Percentiles rank a stretch among this genome's conserved stretches.
Evolutionary conservation across 2,113 vertebrate genomes (phyloP).

Genomic region (Indicator maculatus): DNA sequence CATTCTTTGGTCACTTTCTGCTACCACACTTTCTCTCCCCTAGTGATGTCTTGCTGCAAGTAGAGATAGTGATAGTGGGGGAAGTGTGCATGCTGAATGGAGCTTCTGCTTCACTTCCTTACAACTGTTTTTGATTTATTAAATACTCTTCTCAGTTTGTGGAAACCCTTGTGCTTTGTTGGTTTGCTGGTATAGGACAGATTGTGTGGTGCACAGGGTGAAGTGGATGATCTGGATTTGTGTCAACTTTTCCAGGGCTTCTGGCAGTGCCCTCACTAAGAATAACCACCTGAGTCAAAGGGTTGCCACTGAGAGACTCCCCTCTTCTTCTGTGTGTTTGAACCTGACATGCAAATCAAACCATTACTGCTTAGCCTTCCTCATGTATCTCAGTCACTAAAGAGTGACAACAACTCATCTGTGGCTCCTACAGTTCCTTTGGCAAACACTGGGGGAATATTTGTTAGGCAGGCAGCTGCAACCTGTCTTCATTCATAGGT

Average conservation of each 20-base stretch:
- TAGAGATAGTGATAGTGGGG: background rate
- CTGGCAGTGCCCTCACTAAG: background rate
- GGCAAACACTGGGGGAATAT: background rate
- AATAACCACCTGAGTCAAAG: background rate
- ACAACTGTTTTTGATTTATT: background rate
- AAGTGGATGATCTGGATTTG: background rate
- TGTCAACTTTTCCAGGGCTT: background rate
- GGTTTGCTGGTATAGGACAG: background rate
- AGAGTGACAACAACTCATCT: background rate
- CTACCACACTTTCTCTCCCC: background rate
- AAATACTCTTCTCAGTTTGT: background rate
- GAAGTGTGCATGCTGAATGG: background rate
- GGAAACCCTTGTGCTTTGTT: background rate
- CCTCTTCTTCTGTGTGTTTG: background rate
- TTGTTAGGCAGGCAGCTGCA: background rate
- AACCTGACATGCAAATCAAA: background rate
- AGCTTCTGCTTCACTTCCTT: background rate
- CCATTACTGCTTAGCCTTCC: background rate
- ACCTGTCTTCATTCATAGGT: background rate
- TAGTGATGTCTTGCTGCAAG: background rate
- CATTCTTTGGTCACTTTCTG: background rate
- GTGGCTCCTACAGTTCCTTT: background rate
- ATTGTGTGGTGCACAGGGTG: rapidly evolving
- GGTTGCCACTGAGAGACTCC: background rate
- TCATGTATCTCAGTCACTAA: background rate